Evolutionary conservation across 2,113 vertebrate genomes (phyloP).

Genomic region (Grammatotria lemairii): DNA sequence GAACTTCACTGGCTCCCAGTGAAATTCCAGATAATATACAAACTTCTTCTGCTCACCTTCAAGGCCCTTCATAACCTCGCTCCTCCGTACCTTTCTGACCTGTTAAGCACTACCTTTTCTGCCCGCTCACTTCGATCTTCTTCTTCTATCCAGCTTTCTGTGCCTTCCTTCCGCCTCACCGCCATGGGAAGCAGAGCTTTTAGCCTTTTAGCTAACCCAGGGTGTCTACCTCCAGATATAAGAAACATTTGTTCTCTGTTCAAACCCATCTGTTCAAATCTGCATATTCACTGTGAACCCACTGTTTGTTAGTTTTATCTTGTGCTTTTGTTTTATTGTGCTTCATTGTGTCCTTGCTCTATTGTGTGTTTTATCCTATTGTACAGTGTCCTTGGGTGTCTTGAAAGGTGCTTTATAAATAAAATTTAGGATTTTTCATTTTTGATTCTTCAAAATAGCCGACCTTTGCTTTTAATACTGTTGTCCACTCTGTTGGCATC

Average conservation of each 20-base stretch:
- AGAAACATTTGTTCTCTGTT: not conserved
- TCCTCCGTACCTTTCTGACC: too few species aligned
- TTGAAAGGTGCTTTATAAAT: not conserved
- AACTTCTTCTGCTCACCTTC: too few species aligned
- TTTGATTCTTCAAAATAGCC: not conserved
- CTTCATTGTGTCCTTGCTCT: not conserved
- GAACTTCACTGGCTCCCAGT: fast-evolving
- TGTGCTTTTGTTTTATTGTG: not conserved
- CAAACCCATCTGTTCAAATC: not conserved
- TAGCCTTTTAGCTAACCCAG: too few species aligned
- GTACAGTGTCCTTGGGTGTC: not conserved
- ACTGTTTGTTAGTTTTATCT: not conserved
- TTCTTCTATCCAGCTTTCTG: too few species aligned
- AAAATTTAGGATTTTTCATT: not conserved
- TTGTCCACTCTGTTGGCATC: not conserved
- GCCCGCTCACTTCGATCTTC: fast-evolving
- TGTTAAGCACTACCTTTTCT: fast-evolving
- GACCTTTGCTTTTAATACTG: not conserved
- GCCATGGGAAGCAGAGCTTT: too few species aligned
- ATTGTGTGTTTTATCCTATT: not conserved
- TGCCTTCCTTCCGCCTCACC: too few species aligned
- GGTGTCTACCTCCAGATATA: too few species aligned
- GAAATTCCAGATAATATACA: too few species aligned
- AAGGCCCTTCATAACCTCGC: too few species aligned
- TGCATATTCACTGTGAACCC: not conserved